Evolutionary conservation across 37 sponge, comb jelly and placozoan species (phyloP).

Genomic region (Halichondria panicea): DNA sequence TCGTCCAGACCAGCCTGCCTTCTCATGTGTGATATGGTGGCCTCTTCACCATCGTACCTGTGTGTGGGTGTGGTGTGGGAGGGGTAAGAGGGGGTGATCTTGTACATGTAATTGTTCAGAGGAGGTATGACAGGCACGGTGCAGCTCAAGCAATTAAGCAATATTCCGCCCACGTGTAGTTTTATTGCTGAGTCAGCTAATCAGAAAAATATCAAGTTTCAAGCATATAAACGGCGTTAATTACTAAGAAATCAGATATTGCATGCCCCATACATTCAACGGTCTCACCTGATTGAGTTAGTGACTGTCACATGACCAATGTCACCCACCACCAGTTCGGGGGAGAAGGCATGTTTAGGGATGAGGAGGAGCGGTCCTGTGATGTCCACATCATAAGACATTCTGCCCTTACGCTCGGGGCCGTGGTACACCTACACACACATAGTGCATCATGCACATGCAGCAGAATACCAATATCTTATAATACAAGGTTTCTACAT

Average conservation of each 20-base stretch:
- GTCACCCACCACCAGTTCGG: conserved; percentile 88
- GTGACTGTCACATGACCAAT: conserved; percentile 79
- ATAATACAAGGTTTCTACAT: not conserved
- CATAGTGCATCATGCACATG: not conserved
- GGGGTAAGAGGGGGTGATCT: too few relatives aligned
- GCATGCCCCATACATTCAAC: too few relatives aligned
- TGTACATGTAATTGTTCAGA: too few relatives aligned
- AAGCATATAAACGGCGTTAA: too few relatives aligned
- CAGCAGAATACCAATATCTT: not conserved
- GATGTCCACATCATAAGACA: conserved; percentile 82
- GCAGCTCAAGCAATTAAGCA: too few relatives aligned
- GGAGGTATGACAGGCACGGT: too few relatives aligned
- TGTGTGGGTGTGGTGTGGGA: too few relatives aligned
- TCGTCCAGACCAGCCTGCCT: not conserved
- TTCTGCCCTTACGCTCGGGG: conserved; percentile 83
- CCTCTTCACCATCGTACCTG: conserved; percentile 44
- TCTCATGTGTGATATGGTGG: conserved; percentile 30
- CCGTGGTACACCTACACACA: conserved; percentile 59
- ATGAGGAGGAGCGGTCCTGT: conserved; percentile 85
- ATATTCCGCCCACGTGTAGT: too few relatives aligned
- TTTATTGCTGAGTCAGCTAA: too few relatives aligned
- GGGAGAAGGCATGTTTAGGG: conserved; percentile 86
- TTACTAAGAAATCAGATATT: too few relatives aligned
- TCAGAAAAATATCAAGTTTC: too few relatives aligned
- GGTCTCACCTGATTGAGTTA: conserved; percentile 69